Conservation (phyloP, 2,113 vertebrate genomes). For the Colossoma macropomum region DNA sequence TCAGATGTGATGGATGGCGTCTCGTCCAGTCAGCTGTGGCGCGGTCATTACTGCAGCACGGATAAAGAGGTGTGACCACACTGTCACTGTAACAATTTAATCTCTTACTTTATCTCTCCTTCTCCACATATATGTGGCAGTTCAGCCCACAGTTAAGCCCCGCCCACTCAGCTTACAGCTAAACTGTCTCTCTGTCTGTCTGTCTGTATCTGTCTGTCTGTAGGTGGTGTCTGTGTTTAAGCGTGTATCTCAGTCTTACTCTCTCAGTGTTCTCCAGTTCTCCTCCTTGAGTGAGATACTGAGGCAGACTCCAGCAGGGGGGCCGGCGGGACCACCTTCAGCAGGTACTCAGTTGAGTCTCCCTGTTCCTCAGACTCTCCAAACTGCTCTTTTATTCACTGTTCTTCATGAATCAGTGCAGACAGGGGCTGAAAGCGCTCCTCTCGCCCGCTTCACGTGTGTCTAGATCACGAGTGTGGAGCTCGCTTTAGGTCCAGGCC, state of each 20-base stretch:
- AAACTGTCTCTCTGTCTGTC: constrained; percentile 2
- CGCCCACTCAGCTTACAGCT: no score
- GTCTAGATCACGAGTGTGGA: no score
- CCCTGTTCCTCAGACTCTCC: no score
- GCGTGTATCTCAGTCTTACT: constrained; percentile 69
- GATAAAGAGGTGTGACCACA: constrained; percentile 82
- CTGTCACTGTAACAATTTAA: no score
- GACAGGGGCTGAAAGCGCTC: no score
- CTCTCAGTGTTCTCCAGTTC: constrained; percentile 83
- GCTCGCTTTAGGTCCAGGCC: no score
- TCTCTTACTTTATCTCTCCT: no score
- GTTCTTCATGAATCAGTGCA: no score
- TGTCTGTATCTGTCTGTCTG: neutral
- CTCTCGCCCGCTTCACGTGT: no score
- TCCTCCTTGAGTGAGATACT: constrained; percentile 65
- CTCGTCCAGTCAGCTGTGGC: constrained; percentile 71
- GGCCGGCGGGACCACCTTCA: constrained; percentile 1
- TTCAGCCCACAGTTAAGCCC: neutral
- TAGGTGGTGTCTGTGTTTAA: constrained; percentile 82
- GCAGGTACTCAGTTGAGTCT: constrained; percentile 35
- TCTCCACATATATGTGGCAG: no score
- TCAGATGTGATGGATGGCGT: constrained; percentile 54
- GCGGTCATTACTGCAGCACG: constrained; percentile 69
- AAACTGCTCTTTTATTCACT: no score
- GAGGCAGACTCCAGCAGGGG: neutral